Base-by-base conservation (phyloP, 1,140 invertebrate species). In the Pseudomyrmex gracilis region DNA sequence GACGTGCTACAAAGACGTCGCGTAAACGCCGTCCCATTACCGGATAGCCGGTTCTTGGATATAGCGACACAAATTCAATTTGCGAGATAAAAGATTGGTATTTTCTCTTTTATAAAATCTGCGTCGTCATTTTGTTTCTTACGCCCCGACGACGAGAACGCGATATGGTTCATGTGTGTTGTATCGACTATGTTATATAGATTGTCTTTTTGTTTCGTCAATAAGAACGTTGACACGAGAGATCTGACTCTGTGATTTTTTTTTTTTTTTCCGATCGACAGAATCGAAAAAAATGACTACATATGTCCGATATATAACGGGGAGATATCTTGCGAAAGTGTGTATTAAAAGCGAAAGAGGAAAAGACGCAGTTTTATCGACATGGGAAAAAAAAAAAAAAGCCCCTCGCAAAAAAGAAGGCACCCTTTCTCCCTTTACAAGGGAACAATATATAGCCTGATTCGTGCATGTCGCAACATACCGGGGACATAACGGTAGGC, bases 401-500 rank as follows among this genome's bases (percentile, higher is more conserved):
- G 47, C 22, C 3, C 60, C 1, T 55, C 60, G 60, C 63, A 51
- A 2, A 49, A 58, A 61, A 7, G 10, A 13, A 68, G 53, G 15
- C n/a, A 4, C 45, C 49, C 20, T 13, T 57, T 45, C 12, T 15
- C 68, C 10, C 34, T 17, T 15, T 34, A 68, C 20, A 22, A 9
- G 12, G 45, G 8, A 13, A 20, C 47, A 82, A 76, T 57, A 83
- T 71, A 87, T 13, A 45, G 13, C 34, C n/a, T 24, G 53, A 49
- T 17, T 83, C 70, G 84, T 83, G 85, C 71, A 43, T 63, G 53
- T 87, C 85, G 83, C 55, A 91, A 91, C 91, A 87, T 93, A 94
- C 93, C 93, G 92, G 91, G 85, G 93, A 93, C 91, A 94, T 94
- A 90, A 94, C 90, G 89, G 91, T 90, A 86, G 90, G 93, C 88